Conservation (phyloP, 2,888 invertebrate species). For the Cheilosia grossa region DNA sequence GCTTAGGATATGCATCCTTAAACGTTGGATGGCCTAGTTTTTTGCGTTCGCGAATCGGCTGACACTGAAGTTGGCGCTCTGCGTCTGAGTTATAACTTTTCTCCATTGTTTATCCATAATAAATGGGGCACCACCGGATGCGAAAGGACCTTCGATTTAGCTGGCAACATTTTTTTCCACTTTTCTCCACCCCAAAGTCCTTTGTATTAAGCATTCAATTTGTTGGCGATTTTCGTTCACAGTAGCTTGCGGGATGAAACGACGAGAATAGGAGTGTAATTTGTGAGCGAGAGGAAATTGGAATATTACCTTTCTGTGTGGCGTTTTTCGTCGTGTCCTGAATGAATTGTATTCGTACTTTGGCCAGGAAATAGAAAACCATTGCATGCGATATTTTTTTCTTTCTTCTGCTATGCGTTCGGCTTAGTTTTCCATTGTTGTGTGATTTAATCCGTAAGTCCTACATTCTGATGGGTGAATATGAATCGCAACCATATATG, state of each 20-base stretch:
- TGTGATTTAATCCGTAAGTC: slow-evolving; percentile 36
- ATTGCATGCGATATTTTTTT: slow-evolving; percentile 33
- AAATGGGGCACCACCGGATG: slow-evolving; percentile 37
- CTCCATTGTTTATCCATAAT: slow-evolving; percentile 57
- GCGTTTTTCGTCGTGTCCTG: slow-evolving; percentile 19
- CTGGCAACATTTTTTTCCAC: slow-evolving; percentile 13
- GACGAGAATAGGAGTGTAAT: slow-evolving; percentile 53
- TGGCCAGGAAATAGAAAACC: slow-evolving; percentile 67
- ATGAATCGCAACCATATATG: slow-evolving; percentile 60
- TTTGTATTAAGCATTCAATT: slow-evolving; percentile 57
- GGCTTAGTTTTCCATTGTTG: slow-evolving; percentile 1
- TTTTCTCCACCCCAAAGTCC: background rate
- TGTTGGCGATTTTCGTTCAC: slow-evolving; percentile 52
- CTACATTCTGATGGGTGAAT: slow-evolving; percentile 34
- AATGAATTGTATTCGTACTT: slow-evolving; percentile 25
- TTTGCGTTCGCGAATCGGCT: slow-evolving; percentile 3
- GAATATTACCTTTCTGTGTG: slow-evolving; percentile 55
- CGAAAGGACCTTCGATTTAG: slow-evolving; percentile 58
- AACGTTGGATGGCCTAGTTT: slow-evolving; percentile 56
- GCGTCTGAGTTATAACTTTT: slow-evolving; percentile 45
- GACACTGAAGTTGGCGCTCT: slow-evolving; percentile 5
- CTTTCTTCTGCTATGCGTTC: background rate
- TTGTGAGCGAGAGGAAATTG: slow-evolving; percentile 67
- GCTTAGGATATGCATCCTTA: slow-evolving; percentile 45
- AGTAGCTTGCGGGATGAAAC: slow-evolving; percentile 3